These are phyloP conservation scores for Drosophila austrosaltans DNA, from an alignment of 2,888 invertebrate genomes.

Conservation along the genomic window DNA sequence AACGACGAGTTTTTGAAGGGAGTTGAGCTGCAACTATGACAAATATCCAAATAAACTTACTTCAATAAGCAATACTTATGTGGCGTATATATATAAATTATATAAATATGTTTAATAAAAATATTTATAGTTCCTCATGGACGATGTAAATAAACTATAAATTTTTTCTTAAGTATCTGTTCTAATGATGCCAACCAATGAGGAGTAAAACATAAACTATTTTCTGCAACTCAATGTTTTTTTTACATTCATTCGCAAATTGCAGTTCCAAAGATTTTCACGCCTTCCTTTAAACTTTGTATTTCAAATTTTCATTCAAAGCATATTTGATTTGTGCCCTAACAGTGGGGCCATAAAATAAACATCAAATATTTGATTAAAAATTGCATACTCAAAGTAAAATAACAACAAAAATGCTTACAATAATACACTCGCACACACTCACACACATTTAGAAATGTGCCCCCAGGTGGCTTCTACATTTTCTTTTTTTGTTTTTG, in stretches of 20 bases:
- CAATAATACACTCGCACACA: conserved; percentile 26
- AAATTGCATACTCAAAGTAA: conserved; percentile 26
- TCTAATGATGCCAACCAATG: background rate
- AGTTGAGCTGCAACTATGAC: no score
- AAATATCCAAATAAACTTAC: no score
- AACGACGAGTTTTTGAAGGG: no score
- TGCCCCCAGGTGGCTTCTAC: conserved; percentile 49
- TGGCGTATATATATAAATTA: no score
- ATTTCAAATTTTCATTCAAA: background rate
- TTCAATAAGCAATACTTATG: no score
- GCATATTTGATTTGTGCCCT: conserved; percentile 14
- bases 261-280: background rate
- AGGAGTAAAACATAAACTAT: background rate
- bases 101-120: no score
- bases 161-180: background rate
- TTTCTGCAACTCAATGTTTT: background rate
- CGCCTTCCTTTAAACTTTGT: background rate
- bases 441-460: conserved; percentile 17
- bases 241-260: background rate
- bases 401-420: conserved; percentile 33
- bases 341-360: conserved; percentile 6
- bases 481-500: background rate
- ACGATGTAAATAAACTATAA: background rate
- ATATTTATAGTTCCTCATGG: no score
- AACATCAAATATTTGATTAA: conserved; percentile 31